Base-by-base conservation (phyloP, 2,888 invertebrate genomes). In the Leptarthrus brevirostris region DNA sequence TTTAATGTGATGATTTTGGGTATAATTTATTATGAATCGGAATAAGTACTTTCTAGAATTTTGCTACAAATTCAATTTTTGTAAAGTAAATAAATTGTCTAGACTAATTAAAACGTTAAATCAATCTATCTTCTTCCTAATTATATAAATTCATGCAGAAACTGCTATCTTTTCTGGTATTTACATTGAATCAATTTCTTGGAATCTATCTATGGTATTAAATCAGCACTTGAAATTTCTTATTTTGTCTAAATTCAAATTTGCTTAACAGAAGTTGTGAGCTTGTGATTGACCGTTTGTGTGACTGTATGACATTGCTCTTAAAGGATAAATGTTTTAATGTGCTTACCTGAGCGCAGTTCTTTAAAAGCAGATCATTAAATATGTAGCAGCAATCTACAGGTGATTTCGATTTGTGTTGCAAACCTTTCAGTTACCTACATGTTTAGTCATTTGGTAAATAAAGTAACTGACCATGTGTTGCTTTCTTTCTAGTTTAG, bases 151-250 rank as follows among this genome's bases (percentile, higher is more conserved):
- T 64, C 64, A 64, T 64, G 64, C 64, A 64, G 44, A 47, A 64
- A 14, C 1, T 44, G 40, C 3, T 44, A 24, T 14, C 10, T 12
- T 36, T 36, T 36, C 24, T 12, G 18, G 36, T 36, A 58, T 18
- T 34, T 16, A 20, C 24, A 22, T 10, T 1, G 47, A n/a, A 14
- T 14, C 14, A n/a, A 14, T 14, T 3, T 10, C 47, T 52, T 8
- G 12, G 64, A 3, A 44, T 22, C n/a, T n/a, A 12, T n/a, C 3
- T 44, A 30, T n/a, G n/a, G n/a, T n/a, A n/a, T 54, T 24, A 24
- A 24, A 34, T 66, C 64, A 66, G 64, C 64, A 66, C 64, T 66
- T 66, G 64, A 66, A 47, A 66, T 24, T 66, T 2, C 22, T 40
- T 16, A 10, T 12, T 2, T 5, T 44, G 2, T 24, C 8, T 26